Base-by-base conservation (phyloP, 1,140 invertebrate species). In the Pogonomyrmex californicus region DNA sequence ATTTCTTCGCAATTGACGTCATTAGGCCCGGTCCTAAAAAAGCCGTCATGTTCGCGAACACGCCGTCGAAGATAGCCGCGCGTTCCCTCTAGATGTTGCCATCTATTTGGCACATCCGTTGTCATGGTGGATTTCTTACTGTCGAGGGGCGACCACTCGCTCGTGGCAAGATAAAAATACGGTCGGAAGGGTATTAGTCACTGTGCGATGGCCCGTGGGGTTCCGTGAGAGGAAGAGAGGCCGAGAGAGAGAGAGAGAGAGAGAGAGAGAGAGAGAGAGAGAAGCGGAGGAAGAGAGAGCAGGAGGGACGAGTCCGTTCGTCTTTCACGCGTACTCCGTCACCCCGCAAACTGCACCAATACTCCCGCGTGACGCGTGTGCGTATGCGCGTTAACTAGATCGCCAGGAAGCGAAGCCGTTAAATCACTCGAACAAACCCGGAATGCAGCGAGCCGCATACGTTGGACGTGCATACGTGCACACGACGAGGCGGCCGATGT, bases 111-210 rank as follows among this genome's bases (percentile, higher is more conserved):
- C 89, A 92, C 91, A 93, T 93, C 92, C 93, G 93, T 93, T 92
- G 90, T 88, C 90, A 90, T 90, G 81, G 47, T 58, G 87, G 68
- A 58, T 76, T 81, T 85, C 56, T 77, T 91, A 79, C 86, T 87
- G 81, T 73, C 90, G 92, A 88, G 91, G 89, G 86, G 92, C 93
- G 89, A 88, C 88, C 78, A 71, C 86, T 92, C 87, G 86, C 89
- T 93, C 83, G 78, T 86, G 87, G 86, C 86, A 75, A 89, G 93
- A 93, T 92, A 93, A 94, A 94, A 93, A 94, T 94, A 94, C 87
- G 65, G 88, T 60, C 91, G 87, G 81, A 91, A 89, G 91, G 90
- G 81, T 91, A 92, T 93, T 93, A 93, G 89, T 91, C 89, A 91
- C 86, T 85, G 90, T 71, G 89, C 83, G 83, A 91, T 91, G 87